phyloP scores from a whole-genome alignment of 2,888 invertebrate species.

The Beris chalybata region DNA sequence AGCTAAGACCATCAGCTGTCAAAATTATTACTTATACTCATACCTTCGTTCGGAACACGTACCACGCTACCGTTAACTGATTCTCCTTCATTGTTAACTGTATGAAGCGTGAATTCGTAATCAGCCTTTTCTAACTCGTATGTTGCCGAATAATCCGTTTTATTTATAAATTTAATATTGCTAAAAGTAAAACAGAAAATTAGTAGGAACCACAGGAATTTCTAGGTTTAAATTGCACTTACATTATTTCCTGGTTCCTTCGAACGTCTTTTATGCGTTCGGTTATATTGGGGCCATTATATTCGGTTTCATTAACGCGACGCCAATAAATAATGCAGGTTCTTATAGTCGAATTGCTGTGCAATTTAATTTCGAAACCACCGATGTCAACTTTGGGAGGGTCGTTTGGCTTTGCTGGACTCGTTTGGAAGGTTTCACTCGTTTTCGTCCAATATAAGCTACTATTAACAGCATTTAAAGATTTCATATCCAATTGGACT shows the following conservation, averaged over 20 bases:
- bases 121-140: constrained; percentile 24
- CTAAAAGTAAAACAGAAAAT: constrained; percentile 51
- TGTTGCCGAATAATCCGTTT: constrained; percentile 30
- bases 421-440: constrained; percentile 64
- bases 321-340: constrained; percentile 78
- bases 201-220: constrained; percentile 63
- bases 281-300: constrained; percentile 74
- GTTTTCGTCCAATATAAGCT: constrained; percentile 71
- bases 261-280: constrained; percentile 62
- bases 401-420: constrained; percentile 59
- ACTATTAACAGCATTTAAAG: constrained; percentile 59
- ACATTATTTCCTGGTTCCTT: constrained; percentile 45
- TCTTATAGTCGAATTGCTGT: constrained; percentile 56
- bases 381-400: constrained; percentile 74
- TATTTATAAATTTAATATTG: constrained; percentile 2
- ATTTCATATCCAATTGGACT: constrained; percentile 63
- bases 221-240: not conserved
- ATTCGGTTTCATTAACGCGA: constrained; percentile 66
- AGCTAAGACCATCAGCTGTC: too few relatives aligned
- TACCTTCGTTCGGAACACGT: constrained; percentile 22
- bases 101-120: constrained; percentile 59
- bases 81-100: constrained; percentile 50
- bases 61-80: constrained; percentile 1
- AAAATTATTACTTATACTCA: constrained; percentile 57
- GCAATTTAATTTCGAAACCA: constrained; percentile 68